These are phyloP conservation scores for Budorcas taxicolor DNA, from an alignment of 2,113 vertebrate genomes.

Conservation along the genomic window DNA sequence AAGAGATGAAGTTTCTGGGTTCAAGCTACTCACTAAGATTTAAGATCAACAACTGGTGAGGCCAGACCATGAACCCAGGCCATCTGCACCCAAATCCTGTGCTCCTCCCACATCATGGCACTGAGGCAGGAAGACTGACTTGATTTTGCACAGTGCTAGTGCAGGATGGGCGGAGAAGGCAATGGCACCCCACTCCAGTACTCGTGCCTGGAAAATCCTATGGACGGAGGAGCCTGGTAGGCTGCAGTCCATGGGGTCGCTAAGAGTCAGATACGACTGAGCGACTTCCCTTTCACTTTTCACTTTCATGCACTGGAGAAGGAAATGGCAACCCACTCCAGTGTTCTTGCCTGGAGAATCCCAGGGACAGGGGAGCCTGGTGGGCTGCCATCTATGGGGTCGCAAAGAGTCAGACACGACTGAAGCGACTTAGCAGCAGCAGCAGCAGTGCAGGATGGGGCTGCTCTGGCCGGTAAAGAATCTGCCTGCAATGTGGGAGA, in stretches of 20 bases:
- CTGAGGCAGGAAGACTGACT: not conserved
- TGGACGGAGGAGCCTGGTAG: too few relatives aligned
- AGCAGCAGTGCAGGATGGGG: not conserved
- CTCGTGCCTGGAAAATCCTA: too few relatives aligned
- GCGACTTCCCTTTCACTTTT: too few relatives aligned
- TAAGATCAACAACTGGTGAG: not conserved
- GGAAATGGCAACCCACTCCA: too few relatives aligned
- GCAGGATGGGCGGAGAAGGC: not conserved
- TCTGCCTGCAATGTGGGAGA: not conserved
- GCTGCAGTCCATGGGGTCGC: too few relatives aligned
- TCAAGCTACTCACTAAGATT: not conserved
- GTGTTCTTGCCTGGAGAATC: too few relatives aligned
- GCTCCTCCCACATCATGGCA: not conserved
- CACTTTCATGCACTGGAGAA: too few relatives aligned
- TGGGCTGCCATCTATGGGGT: too few relatives aligned
- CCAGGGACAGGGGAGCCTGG: too few relatives aligned
- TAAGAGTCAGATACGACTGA: too few relatives aligned
- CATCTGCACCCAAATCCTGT: not conserved
- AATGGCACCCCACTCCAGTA: too few relatives aligned
- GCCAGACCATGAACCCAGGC: not conserved
- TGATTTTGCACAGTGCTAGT: not conserved
- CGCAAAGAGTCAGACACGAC: fast-evolving
- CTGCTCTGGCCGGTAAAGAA: not conserved
- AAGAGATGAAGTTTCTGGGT: not conserved
- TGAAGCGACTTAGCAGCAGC: too few relatives aligned